Evolutionary conservation across 2,888 invertebrate species (phyloP).

Genomic region (Entomobrya proxima): DNA sequence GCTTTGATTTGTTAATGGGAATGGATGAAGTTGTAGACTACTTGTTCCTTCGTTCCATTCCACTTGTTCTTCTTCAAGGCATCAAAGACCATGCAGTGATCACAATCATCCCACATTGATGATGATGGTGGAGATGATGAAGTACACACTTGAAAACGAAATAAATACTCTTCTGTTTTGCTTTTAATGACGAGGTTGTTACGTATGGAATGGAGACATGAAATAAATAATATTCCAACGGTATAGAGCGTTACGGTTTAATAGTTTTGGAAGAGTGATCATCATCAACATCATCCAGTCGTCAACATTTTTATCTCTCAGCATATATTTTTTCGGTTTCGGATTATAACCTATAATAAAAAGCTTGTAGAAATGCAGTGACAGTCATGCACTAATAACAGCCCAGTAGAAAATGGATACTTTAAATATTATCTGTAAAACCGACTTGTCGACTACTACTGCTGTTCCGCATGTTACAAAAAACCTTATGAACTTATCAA

Average conservation of each 20-base stretch:
- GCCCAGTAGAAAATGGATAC: not conserved
- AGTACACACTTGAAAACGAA: not conserved
- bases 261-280: conserved; percentile 51
- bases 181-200: not conserved
- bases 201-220: not conserved
- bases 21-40: conserved; percentile 49
- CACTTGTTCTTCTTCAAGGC: conserved; percentile 32
- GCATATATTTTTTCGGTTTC: conserved; percentile 21
- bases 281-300: not conserved
- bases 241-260: conserved; percentile 36
- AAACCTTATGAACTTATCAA: conserved; percentile 36
- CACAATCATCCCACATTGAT: not conserved
- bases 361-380: not conserved
- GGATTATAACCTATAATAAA: too few relatives aligned
- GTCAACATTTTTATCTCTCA: conserved; percentile 10
- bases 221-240: conserved; percentile 17
- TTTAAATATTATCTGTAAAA: not conserved
- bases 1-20: not conserved
- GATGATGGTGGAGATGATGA: conserved; percentile 23
- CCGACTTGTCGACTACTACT: not conserved
- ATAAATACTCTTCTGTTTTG: not conserved
- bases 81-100: conserved; percentile 51
- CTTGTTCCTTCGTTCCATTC: conserved; percentile 39
- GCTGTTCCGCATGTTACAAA: not conserved
- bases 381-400: conserved; percentile 26